Conservation (phyloP, 2,888 invertebrate genomes). For the Leucoma salicis region DNA sequence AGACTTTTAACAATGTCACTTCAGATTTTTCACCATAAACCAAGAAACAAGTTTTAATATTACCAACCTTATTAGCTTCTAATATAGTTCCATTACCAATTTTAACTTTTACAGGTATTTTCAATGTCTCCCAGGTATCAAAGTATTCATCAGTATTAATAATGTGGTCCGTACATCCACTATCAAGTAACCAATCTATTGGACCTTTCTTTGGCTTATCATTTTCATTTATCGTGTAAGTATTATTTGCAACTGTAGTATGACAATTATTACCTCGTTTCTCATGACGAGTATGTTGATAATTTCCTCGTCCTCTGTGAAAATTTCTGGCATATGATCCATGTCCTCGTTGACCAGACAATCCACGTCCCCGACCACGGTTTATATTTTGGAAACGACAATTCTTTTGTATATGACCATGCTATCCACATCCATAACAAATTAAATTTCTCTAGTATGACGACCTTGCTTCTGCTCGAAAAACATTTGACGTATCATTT, state of each 20-base stretch:
- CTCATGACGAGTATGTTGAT: neutral
- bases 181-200: slow-evolving; percentile 1
- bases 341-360: neutral
- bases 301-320: too few relatives aligned
- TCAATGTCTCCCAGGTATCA: neutral
- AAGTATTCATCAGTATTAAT: slow-evolving; percentile 1
- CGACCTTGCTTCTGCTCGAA: neutral
- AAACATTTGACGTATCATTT: neutral
- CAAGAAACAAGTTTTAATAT: neutral
- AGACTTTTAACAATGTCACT: slow-evolving; percentile 6
- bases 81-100: neutral
- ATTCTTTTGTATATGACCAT: neutral
- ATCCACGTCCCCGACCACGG: neutral
- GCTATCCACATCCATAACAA: neutral
- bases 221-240: neutral
- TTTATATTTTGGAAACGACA: too few relatives aligned
- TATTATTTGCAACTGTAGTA: neutral
- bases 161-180: slow-evolving; percentile 3
- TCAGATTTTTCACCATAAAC: neutral
- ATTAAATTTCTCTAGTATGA: neutral
- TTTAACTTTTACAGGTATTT: neutral
- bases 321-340: neutral
- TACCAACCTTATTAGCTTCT: slow-evolving; percentile 1
- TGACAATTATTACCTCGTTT: neutral
- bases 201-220: neutral